These are phyloP conservation scores for Drosophila quadrilineata DNA, from an alignment of 1,140 invertebrate genomes.

Conservation along the genomic window DNA sequence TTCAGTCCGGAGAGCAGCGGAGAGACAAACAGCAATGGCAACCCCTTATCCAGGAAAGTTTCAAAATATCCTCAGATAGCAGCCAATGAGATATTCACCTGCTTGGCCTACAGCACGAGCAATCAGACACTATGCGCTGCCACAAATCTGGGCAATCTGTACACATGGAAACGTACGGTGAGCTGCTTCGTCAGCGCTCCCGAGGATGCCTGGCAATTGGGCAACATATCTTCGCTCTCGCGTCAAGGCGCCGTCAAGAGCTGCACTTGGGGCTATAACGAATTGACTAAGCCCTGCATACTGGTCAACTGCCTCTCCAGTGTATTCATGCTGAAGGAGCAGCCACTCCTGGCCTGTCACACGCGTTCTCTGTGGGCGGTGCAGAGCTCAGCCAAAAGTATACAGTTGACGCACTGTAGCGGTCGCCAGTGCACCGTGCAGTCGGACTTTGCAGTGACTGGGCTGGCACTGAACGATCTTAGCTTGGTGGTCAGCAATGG, in stretches of 20 bases:
- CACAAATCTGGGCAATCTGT: constrained; percentile 94
- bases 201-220: constrained; percentile 86
- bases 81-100: constrained; percentile 87
- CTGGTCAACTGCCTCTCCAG: constrained; percentile 93
- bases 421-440: constrained; percentile 85
- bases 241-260: constrained; percentile 87
- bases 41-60: constrained; percentile 27
- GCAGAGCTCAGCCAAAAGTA: constrained; percentile 85
- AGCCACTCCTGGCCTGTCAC: constrained; percentile 79
- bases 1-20: constrained; percentile 50
- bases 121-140: constrained; percentile 91
- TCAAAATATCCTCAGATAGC: constrained; percentile 45
- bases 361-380: constrained; percentile 87
- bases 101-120: constrained; percentile 86
- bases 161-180: constrained; percentile 89
- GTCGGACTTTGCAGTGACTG: constrained; percentile 90
- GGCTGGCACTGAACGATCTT: constrained; percentile 89
- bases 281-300: constrained; percentile 86
- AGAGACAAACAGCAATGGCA: constrained; percentile 20
- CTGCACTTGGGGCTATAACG: constrained; percentile 87
- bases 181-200: constrained; percentile 49
- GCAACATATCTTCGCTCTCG: constrained; percentile 84
- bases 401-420: constrained; percentile 83
- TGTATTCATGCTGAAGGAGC: constrained; percentile 88
- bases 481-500: constrained; percentile 92